Evolutionary conservation across 2,888 invertebrate genomes (phyloP), one percentile per base, ranked within the genome.

Genomic region (Dryomyza anilis): DNA sequence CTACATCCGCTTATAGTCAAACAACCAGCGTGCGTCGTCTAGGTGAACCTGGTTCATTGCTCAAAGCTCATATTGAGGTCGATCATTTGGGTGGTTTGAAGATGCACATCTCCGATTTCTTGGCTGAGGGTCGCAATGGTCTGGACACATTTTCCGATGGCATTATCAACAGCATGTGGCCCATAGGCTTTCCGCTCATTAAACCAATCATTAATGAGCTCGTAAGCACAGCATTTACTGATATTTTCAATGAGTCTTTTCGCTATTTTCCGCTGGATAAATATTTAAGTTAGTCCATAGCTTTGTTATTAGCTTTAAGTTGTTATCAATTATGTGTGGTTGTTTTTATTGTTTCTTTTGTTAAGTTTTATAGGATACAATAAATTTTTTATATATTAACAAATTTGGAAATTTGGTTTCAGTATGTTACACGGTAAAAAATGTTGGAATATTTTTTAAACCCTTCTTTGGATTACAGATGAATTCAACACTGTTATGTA

Each of bases 141-240:
- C 82, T 93, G 58, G 91, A 83, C 70, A 76, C 85, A 68, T 83
- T 92, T 70, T 83, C 93, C 52, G 93, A 93, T 78, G 86, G 89
- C 53, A 84, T 94, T 43, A 94, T 94, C 77, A 94, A 94, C 81
- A 87, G 87, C 16, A 87, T 90, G 29, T 94, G 94, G 94, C 89
- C 91, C 74, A 89, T 92, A 0, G 93, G 93, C 30, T 90, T 94
- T 75, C 88, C 89, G 1, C 84, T 93, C 45, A 86, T 92, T 60
- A 86, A 89, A 67, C 91, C 93, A 0, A 83, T 93, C 57, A 92
- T 94, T 75, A 92, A 93, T 81, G 93, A 94, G 78, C 85, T 94
- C 66, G 93, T 94, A 68, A 91, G 92, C 78, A 89, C 89, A 0
- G 93, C 91, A 6, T 94, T 94, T 81, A 92, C 93, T 0, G 90